Evolutionary conservation across 37 sponge, comb jelly and placozoan genomes (phyloP), one percentile per base, ranked within the genome.

Genomic region (Eunapius fragilis): DNA sequence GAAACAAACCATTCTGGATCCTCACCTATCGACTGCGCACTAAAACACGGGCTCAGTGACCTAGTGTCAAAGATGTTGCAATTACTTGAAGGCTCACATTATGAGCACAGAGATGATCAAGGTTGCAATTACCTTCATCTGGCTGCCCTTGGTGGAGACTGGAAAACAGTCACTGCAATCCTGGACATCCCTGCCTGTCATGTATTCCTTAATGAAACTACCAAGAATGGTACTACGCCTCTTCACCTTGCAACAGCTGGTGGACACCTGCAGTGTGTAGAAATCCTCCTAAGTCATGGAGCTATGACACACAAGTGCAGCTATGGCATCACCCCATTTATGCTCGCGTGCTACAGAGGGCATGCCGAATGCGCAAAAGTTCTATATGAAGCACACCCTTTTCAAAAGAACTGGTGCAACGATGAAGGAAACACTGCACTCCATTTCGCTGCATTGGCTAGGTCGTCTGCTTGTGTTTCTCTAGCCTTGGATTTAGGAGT

Each of bases 221-320:
- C 91, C 81, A 36, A 49, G 0, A 27, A 23, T 58, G 97, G 95
- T 50, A 50, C n/a, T 9, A 96, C 97, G 7, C 97, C 97, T 26
- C 90, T 97, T 9, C 97, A 97, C 49, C 10, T 47, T 24, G 97
- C 93, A 48, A 89, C 95, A 25, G 24, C 2, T 3, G 25, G 47
- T 27, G 97, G 97, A 0, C 76, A 90, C 50, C 25, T 37, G 6
- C 83, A 80, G 22, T 87, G 86, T 26, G 84, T 92, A 9, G 91
- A 94, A 45, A 38, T 97, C n/a, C 87, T 97, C 2, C 89, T 97
- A 2, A 50, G 80, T 24, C 83, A 88, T 34, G 97, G 97, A 68
- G 95, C 95, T 28, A 87, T 97, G 84, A n/a, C 92, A 58, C 95
- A 90, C 79, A 87, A 83, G 30, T 90, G 89, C 75, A 58, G 80